phyloP scores from a whole-genome alignment of 2,888 invertebrate genomes.

The Autographa pulchrina region DNA sequence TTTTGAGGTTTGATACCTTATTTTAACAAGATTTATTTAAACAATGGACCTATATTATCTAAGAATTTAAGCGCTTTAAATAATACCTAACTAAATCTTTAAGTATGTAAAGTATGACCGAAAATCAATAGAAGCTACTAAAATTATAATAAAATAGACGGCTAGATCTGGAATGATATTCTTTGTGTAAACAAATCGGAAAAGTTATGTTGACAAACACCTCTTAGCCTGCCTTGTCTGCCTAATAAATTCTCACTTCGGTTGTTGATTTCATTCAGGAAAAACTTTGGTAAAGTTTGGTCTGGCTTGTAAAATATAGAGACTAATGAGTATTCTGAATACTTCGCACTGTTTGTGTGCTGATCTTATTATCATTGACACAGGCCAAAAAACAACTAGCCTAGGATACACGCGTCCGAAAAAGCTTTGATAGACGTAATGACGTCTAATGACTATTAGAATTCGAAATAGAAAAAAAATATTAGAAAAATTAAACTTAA shows the following conservation, averaged over 20 bases:
- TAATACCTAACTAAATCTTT: too few species aligned
- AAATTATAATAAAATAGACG: too few species aligned
- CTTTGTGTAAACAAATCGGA: neutral
- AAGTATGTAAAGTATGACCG: too few species aligned
- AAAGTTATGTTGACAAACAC: conserved; percentile 5
- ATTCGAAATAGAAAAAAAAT: too few species aligned
- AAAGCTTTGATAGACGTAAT: too few species aligned
- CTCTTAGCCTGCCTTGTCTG: neutral
- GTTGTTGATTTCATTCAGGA: neutral
- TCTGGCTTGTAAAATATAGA: neutral
- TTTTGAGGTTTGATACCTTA: neutral
- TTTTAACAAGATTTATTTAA: neutral
- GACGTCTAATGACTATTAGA: too few species aligned
- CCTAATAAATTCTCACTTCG: conserved; percentile 1
- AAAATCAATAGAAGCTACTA: too few species aligned
- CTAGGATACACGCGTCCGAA: neutral
- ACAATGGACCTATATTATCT: too few species aligned
- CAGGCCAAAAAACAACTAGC: neutral
- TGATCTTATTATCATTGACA: neutral
- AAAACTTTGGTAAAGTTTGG: neutral
- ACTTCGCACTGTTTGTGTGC: neutral
- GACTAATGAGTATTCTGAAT: neutral
- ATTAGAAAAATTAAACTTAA: too few species aligned
- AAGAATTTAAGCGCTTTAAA: too few species aligned
- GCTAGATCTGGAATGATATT: neutral